Conservation (phyloP, 2,888 invertebrate species). For the Stenichneumon culpator region DNA sequence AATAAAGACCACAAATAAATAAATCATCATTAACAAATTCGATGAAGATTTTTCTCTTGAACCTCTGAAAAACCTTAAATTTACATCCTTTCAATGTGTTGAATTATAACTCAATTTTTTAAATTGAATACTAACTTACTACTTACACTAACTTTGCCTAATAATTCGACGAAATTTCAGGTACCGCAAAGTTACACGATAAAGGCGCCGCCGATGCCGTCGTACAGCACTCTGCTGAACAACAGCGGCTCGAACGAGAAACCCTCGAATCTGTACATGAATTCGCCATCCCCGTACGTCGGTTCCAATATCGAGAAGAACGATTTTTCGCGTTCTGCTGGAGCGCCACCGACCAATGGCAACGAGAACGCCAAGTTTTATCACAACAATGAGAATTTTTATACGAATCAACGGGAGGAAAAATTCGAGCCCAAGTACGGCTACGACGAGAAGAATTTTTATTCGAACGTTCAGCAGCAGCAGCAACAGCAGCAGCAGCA, state of each 20-base stretch:
- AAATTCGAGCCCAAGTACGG: conserved; percentile 81
- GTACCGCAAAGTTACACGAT: conserved; percentile 92
- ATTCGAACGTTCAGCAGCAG: conserved; percentile 80
- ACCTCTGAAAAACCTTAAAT: not conserved
- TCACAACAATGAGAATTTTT: conserved; percentile 80
- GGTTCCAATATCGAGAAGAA: conserved; percentile 80
- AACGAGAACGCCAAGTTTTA: conserved; percentile 78
- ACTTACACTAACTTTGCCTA: not conserved
- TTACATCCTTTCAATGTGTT: not conserved
- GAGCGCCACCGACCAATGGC: conserved; percentile 73
- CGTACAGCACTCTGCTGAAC: conserved; percentile 90
- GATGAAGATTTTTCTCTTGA: conserved; percentile 1
- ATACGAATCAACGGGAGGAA: conserved; percentile 78
- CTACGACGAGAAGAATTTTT: conserved; percentile 82
- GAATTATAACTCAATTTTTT: not conserved
- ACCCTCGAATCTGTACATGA: conserved; percentile 81
- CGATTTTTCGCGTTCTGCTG: conserved; percentile 75
- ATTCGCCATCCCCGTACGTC: conserved; percentile 82
- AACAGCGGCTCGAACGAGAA: conserved; percentile 83
- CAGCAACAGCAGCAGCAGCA: conserved; percentile 62
- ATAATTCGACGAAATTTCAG: conserved; percentile 84
- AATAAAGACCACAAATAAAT: no score
- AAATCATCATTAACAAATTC: not conserved
- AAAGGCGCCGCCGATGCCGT: conserved; percentile 90
- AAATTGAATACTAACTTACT: not conserved